Percentiles rank a stretch among this genome's conserved stretches.
Conservation (phyloP, 2,888 invertebrate genomes). For the Drosophila anceps region DNA sequence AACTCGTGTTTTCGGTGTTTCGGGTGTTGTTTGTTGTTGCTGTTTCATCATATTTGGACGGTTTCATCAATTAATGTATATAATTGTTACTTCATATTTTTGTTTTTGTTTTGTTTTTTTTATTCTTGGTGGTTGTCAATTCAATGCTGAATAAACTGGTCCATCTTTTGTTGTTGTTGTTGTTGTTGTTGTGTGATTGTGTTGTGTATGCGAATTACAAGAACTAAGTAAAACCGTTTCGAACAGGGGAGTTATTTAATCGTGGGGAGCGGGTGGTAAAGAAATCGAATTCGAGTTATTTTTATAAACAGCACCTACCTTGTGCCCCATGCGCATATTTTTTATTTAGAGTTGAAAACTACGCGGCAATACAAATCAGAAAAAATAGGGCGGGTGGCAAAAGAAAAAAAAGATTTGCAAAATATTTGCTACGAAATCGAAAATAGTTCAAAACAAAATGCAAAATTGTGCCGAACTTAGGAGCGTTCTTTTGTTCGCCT, state of each 20-base stretch:
- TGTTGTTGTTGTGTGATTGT: slow-evolving; percentile 38
- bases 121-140: slow-evolving; percentile 75
- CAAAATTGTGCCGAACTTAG: slow-evolving; percentile 35
- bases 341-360: slow-evolving; percentile 72
- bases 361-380: slow-evolving; percentile 57
- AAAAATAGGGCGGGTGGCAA: not conserved
- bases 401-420: slow-evolving; percentile 36
- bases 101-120: slow-evolving; percentile 40
- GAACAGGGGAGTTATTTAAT: slow-evolving; percentile 9
- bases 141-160: slow-evolving; percentile 78
- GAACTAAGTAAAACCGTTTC: slow-evolving; percentile 52
- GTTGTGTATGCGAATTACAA: slow-evolving; percentile 48
- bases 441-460: slow-evolving; percentile 22
- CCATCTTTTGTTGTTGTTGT: slow-evolving; percentile 53
- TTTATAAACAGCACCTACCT: slow-evolving; percentile 76
- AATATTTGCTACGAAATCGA: slow-evolving; percentile 30
- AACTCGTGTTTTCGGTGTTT: slow-evolving; percentile 68
- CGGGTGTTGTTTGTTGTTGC: slow-evolving; percentile 53
- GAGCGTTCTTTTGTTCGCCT: slow-evolving; percentile 10
- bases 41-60: slow-evolving; percentile 66
- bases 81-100: slow-evolving; percentile 45
- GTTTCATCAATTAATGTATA: slow-evolving; percentile 74
- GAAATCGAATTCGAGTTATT: slow-evolving; percentile 40
- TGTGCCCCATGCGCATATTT: slow-evolving; percentile 74
- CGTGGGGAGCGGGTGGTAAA: slow-evolving; percentile 3